Evolutionary conservation across 2,113 vertebrate genomes (phyloP).

Genomic region (Plestiodon gilberti): DNA sequence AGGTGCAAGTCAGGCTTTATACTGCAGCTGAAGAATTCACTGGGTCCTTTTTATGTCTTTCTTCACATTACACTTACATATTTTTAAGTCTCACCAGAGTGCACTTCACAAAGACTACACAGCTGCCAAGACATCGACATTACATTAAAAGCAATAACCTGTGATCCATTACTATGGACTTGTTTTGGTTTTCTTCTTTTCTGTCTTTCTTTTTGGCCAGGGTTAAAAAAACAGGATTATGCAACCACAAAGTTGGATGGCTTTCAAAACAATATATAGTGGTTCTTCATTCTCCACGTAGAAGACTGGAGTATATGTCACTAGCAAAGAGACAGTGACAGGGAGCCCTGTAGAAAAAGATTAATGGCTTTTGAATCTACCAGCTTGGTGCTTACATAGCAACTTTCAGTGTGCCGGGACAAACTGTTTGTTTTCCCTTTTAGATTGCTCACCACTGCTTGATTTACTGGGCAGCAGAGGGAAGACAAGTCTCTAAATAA

Average conservation of each 20-base stretch:
- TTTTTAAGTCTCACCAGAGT: slow-evolving; percentile 3
- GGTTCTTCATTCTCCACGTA: slow-evolving; percentile 54
- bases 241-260: slow-evolving; percentile 48
- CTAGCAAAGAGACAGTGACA: slow-evolving; percentile 54
- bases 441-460: slow-evolving; percentile 64
- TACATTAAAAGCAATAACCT: neutral
- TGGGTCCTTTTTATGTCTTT: slow-evolving; percentile 41
- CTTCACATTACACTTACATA: slow-evolving; percentile 18
- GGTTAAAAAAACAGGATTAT: slow-evolving; percentile 10
- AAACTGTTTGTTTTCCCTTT: slow-evolving; percentile 72
- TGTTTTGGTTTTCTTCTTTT: slow-evolving; percentile 37
- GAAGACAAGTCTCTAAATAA: slow-evolving; percentile 73
- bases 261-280: slow-evolving; percentile 68
- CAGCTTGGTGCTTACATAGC: slow-evolving; percentile 65
- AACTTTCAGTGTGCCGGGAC: slow-evolving; percentile 59
- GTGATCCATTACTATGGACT: slow-evolving; percentile 43
- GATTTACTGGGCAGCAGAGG: slow-evolving; percentile 68
- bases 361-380: slow-evolving; percentile 66
- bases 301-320: slow-evolving; percentile 50
- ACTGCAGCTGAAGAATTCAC: slow-evolving; percentile 11
- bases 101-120: slow-evolving; percentile 21
- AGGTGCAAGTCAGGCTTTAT: neutral
- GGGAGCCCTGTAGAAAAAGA: slow-evolving; percentile 65
- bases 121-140: neutral
- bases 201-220: slow-evolving; percentile 43